These are phyloP conservation scores for Caradrina clavipalpis DNA, from an alignment of 2,888 invertebrate species.

Conservation along the genomic window DNA sequence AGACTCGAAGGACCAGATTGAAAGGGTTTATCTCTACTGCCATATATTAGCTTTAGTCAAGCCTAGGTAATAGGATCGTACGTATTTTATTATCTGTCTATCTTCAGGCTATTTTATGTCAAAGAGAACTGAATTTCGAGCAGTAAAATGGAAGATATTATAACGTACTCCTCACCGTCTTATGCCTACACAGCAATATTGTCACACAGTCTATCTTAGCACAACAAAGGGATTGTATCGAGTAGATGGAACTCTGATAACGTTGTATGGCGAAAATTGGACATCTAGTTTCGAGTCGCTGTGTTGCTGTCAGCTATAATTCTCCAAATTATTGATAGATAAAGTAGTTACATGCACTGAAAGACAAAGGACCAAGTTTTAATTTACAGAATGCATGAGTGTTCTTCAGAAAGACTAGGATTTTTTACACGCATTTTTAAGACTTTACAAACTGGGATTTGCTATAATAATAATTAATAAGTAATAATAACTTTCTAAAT, in stretches of 20 bases:
- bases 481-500: not conserved
- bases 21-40: slow-evolving; percentile 58
- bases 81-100: slow-evolving; percentile 47
- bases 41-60: slow-evolving; percentile 63
- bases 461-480: too few species aligned
- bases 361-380: slow-evolving; percentile 5
- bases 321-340: slow-evolving; percentile 1
- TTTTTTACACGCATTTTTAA: not conserved
- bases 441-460: too few species aligned
- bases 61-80: slow-evolving; percentile 53
- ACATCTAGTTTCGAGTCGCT: slow-evolving; percentile 28
- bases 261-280: slow-evolving; percentile 36
- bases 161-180: slow-evolving; percentile 5
- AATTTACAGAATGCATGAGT: not conserved
- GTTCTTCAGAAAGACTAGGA: not conserved
- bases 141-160: slow-evolving; percentile 6
- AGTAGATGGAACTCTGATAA: slow-evolving; percentile 12
- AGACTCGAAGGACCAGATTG: slow-evolving; percentile 57
- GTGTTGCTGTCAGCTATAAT: slow-evolving; percentile 18
- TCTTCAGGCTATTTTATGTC: slow-evolving; percentile 35
- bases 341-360: not conserved
- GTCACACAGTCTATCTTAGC: slow-evolving; percentile 16
- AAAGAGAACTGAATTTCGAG: slow-evolving; percentile 18
- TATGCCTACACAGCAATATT: slow-evolving; percentile 31
- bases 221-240: slow-evolving; percentile 49